Conservation (phyloP, 2,113 vertebrate species). For the Elanus axillaris region DNA sequence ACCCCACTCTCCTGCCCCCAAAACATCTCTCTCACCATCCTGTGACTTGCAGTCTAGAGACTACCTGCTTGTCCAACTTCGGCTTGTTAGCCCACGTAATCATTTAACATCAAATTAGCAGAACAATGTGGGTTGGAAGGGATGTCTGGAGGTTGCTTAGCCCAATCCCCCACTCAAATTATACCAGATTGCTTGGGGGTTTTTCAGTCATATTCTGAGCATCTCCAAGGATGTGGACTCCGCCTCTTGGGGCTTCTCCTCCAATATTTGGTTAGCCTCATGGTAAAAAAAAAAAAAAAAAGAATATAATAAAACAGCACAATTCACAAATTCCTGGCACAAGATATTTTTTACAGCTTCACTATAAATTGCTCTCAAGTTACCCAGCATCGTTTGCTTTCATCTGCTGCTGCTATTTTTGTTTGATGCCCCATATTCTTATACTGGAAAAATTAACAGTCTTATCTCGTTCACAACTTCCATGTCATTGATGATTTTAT, state of each 20-base stretch:
- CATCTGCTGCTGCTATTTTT: background rate
- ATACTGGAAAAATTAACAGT: background rate
- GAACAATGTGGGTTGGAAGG: fast-evolving
- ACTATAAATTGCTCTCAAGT: background rate
- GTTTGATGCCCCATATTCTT: background rate
- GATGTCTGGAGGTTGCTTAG: background rate
- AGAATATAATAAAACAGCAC: background rate
- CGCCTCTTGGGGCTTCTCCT: background rate
- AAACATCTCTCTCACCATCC: background rate
- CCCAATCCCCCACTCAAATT: fast-evolving
- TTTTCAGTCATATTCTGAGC: background rate
- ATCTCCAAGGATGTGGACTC: background rate
- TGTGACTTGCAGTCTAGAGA: background rate
- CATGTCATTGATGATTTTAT: background rate
- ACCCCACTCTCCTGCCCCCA: background rate
- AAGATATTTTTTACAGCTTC: background rate
- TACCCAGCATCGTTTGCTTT: background rate
- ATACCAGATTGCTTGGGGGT: background rate
- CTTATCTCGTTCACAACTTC: background rate
- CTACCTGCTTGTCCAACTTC: background rate
- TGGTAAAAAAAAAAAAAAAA: background rate
- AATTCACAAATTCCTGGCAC: background rate
- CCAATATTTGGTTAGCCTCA: background rate
- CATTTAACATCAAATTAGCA: fast-evolving
- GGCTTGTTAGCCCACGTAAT: background rate